Conservation (phyloP, 2,888 invertebrate genomes). For the Spisula solida region DNA sequence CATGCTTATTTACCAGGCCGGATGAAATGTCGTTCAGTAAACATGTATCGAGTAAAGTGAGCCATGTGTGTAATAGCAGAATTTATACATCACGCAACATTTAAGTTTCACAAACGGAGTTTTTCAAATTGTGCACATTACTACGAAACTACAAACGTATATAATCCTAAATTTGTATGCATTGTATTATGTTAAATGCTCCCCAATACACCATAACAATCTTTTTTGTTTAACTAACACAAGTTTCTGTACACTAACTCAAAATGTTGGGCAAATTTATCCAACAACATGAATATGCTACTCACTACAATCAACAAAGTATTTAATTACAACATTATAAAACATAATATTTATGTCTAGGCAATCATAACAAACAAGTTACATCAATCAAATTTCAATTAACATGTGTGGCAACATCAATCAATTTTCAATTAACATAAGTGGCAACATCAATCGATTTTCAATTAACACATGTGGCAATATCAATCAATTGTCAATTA, state of each 20-base stretch:
- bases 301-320: constrained; percentile 1
- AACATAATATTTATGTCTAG: not conserved
- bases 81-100: no score
- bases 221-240: not conserved
- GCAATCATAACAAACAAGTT: constrained; percentile 14
- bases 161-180: no score
- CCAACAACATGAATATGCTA: not conserved
- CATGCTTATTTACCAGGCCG: no score
- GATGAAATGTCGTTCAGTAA: no score
- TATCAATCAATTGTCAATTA: not conserved
- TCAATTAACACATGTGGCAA: not conserved
- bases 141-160: no score
- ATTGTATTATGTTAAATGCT: no score
- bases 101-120: no score
- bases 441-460: no score
- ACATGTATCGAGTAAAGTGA: no score
- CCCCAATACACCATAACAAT: no score
- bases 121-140: no score
- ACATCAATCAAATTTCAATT: not conserved
- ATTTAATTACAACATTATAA: constrained; percentile 19
- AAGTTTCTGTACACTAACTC: not conserved
- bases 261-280: not conserved
- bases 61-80: no score
- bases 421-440: not conserved
- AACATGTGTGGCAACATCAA: not conserved